Percentiles rank a stretch among this genome's conserved stretches.
Conservation (phyloP, 2,113 vertebrate genomes). For the Apaloderma vittatum region DNA sequence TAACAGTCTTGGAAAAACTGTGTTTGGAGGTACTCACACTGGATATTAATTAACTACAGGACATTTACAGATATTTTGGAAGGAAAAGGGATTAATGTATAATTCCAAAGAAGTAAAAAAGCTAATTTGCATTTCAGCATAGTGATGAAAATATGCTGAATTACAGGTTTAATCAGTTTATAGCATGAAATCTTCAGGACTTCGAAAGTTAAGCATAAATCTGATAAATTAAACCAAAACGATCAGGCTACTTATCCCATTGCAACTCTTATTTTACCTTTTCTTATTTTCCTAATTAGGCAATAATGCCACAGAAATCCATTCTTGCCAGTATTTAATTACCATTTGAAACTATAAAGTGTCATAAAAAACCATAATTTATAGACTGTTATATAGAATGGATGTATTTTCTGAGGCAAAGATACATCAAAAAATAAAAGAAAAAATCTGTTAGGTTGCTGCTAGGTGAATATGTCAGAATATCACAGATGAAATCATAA, state of each 20-base stretch:
- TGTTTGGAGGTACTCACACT: background rate
- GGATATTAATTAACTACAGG: background rate
- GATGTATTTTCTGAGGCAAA: background rate
- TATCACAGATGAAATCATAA: background rate
- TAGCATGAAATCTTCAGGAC: background rate
- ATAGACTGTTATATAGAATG: background rate
- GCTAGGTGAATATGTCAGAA: background rate
- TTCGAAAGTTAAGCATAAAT: background rate
- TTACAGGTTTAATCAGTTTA: background rate
- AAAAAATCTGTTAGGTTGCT: background rate
- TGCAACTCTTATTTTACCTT: background rate
- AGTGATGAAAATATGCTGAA: background rate
- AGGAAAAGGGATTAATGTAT: background rate
- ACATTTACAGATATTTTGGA: background rate
- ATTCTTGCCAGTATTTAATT: slow-evolving; percentile 19
- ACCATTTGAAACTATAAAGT: background rate
- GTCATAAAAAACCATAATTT: background rate
- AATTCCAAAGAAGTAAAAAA: background rate
- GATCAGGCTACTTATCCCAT: background rate
- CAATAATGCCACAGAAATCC: background rate
- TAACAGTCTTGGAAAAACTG: background rate
- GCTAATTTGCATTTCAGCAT: background rate
- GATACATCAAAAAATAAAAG: background rate
- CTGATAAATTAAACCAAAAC: background rate
- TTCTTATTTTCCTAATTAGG: slow-evolving; percentile 17